Conservation (phyloP, 2,797 vertebrate species). For the Spondyliosoma cantharus region DNA sequence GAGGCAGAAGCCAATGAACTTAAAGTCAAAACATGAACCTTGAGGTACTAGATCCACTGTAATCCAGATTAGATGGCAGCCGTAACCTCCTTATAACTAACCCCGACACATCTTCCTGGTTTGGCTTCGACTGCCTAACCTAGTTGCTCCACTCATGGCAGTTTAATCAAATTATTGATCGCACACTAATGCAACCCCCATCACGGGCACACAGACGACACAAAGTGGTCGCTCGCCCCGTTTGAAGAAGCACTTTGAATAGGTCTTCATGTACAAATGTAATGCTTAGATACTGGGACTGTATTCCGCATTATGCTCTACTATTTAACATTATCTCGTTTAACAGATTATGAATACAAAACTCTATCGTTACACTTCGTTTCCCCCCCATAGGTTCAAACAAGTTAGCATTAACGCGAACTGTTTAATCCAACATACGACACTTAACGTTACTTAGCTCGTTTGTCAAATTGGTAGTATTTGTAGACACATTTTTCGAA, state of each 20-base stretch:
- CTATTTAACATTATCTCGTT: background rate
- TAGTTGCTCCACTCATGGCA: slow-evolving; percentile 32
- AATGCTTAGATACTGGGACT: background rate
- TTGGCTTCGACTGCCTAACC: slow-evolving; percentile 27
- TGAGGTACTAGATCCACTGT: slow-evolving; percentile 62
- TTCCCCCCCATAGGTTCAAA: background rate
- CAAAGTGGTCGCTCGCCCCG: background rate
- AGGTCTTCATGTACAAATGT: background rate
- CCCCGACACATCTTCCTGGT: slow-evolving; percentile 42
- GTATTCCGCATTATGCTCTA: too few relatives aligned
- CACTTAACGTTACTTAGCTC: slow-evolving; percentile 33
- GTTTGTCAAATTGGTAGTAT: slow-evolving; percentile 22
- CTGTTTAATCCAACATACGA: slow-evolving; percentile 43
- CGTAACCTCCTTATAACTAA: slow-evolving; percentile 46
- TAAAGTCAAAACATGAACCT: slow-evolving; percentile 64
- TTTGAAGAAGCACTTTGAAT: background rate
- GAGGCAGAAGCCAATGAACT: slow-evolving; percentile 31
- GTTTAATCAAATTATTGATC: slow-evolving; percentile 54
- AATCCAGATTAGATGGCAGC: slow-evolving; percentile 74
- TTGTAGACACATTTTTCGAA: background rate
- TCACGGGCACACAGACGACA: background rate
- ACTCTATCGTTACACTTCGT: background rate
- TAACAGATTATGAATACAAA: background rate
- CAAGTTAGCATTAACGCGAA: slow-evolving; percentile 47
- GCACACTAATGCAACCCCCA: slow-evolving; percentile 4